phyloP scores from a whole-genome alignment of 2,113 vertebrate genomes.

The Baryphthengus martii region DNA sequence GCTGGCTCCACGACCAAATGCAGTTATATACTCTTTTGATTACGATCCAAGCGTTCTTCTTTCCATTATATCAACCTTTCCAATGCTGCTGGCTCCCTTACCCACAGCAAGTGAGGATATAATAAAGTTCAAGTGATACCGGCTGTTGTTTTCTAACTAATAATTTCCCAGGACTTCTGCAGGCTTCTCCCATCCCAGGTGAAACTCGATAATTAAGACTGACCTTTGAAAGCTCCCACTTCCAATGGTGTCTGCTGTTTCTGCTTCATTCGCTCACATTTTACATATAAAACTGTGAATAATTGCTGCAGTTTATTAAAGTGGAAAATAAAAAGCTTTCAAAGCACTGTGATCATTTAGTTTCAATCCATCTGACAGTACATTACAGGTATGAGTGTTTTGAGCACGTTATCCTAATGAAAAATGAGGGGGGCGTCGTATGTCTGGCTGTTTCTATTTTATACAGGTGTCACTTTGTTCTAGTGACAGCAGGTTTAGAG shows the following conservation, averaged over 20 bases:
- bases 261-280: conserved; percentile 14
- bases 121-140: background rate
- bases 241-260: background rate
- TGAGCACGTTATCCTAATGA: conserved; percentile 1
- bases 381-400: background rate
- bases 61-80: background rate
- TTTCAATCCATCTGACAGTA: background rate
- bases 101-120: background rate
- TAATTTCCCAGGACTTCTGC: conserved; percentile 16
- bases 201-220: conserved; percentile 17
- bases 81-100: background rate
- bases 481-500: background rate
- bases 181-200: background rate
- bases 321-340: background rate
- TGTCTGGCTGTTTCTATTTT: background rate
- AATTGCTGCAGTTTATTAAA: conserved; percentile 42
- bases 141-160: background rate
- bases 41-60: background rate
- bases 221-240: conserved; percentile 19
- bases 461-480: background rate
- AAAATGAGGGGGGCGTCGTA: background rate
- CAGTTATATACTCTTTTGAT: background rate
- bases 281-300: conserved; percentile 6
- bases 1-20: background rate
- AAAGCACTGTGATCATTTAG: background rate